Base-by-base conservation (phyloP, 2,888 invertebrate genomes). In the Drosophila fungiperda region DNA sequence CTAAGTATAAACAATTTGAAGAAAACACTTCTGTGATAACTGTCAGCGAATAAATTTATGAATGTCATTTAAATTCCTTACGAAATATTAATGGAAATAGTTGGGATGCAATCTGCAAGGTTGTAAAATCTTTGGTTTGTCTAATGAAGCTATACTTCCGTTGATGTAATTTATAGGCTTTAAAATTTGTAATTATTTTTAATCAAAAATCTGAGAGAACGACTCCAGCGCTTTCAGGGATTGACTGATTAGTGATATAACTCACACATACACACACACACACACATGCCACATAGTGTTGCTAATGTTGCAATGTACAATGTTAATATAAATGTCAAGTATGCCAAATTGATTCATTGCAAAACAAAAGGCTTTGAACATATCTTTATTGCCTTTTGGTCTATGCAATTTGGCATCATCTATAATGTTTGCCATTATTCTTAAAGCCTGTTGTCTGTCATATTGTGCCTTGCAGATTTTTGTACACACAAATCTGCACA, bases 311-410 rank as follows among this genome's bases (percentile, higher is more conserved):
- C 53, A 78, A 69, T 63, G 11, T 12, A 32, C 29, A 23, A 35
- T 49, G 40, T 20, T 32, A 20, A 62, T 38, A 17, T 54, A 63
- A 78, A 63, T 52, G 66, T 53, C 67, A 69, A 63, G 64, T 45
- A 58, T 59, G 23, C 54, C 76, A 52, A 49, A 29, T 53, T 66
- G 50, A 50, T 71, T 71, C 53, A 64, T 75, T 53, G 45, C 68
- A 55, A 81, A 88, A 84, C 89, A 74, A 84, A 87, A 87, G 84
- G 87, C 89, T 86, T 72, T 40, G 59, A 70, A 60, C 81, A 86
- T 89, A 69, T 83, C 81, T 88, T 40, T 68, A 65, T 61, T 69
- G 62, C 55, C 48, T 65, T 29, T 45, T 20, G 38, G 36, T 20
- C 49, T 58, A 38, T 26, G 17, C 42, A 54, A 48, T 2, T 59